Evolutionary conservation across 2,888 invertebrate species (phyloP).

Genomic region (Drosophila eohydei): DNA sequence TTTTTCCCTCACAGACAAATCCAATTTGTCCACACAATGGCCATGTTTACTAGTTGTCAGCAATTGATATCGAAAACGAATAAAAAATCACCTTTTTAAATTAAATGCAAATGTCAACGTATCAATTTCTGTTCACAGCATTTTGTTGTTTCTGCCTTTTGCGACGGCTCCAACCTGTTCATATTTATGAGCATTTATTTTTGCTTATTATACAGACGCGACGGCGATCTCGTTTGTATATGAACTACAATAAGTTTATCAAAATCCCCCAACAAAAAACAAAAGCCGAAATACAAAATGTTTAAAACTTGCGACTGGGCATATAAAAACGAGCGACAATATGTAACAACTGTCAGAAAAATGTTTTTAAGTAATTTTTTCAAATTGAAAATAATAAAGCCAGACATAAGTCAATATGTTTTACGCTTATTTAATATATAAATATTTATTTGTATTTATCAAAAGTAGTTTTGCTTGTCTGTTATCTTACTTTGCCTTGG

Average conservation of each 20-base stretch:
- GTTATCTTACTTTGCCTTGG: neutral
- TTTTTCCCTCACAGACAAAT: constrained; percentile 42
- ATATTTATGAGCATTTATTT: constrained; percentile 40
- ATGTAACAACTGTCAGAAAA: neutral
- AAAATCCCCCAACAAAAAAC: constrained; percentile 14
- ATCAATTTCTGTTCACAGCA: constrained; percentile 26
- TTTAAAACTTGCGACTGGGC: neutral
- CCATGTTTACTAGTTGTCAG: neutral
- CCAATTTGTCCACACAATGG: constrained; percentile 40
- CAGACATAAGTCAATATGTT: neutral
- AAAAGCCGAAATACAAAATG: constrained; percentile 6
- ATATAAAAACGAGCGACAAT: neutral
- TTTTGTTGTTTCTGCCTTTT: constrained; percentile 7
- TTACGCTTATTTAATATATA: neutral
- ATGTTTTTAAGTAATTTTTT: neutral
- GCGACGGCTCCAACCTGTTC: constrained; percentile 35
- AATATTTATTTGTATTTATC: neutral
- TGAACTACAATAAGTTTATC: constrained; percentile 51
- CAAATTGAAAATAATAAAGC: neutral
- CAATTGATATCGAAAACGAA: constrained; percentile 21
- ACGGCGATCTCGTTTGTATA: constrained; percentile 59
- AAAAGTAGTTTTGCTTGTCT: neutral
- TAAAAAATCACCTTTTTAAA: neutral
- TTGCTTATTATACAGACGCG: constrained; percentile 41
- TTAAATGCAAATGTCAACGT: constrained; percentile 64